Base-by-base conservation (phyloP, 2,113 vertebrate genomes). In the Neopipo cinnamomea region DNA sequence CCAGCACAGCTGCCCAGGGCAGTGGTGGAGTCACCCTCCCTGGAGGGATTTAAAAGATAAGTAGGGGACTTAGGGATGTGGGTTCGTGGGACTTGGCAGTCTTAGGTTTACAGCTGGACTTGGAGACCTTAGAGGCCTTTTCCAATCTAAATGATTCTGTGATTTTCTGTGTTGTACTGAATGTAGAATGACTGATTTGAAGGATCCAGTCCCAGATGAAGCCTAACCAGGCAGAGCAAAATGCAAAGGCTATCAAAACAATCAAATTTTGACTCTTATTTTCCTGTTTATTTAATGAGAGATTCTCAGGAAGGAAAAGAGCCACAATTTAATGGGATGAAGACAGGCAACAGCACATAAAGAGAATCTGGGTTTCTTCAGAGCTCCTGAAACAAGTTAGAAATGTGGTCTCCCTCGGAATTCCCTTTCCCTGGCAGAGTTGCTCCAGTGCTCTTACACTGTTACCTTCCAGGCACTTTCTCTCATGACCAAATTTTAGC, bases 311-410 rank as follows among this genome's bases (percentile, higher is more conserved):
- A 49, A 33, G 12, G 17, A 13, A 44, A 42, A 58, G 30, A 35
- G 20, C 5, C 49, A 16, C 1, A 2, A 3, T 16, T 3, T 16
- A 4, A 5, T 24, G 44, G 27, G 23, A 33, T 68, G 24, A 39
- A 44, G 63, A 31, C 5, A 22, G 46, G 19, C 14, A 17, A 12
- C 31, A 23, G 59, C n/a, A 30, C 0, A 0, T 9, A 17, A 44
- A 49, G 58, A 12, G 21, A 33, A 44, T 22, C 5, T 28, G 58
- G 44, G 20, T 23, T 76, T 58, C 75, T 46, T 30, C 6, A 5
- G 28, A 62, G 24, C 35, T 63, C 27, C 65, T 39, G 27, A 35
- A 74, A 53, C 27, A 13, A 27, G 8, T 42, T 22, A 12, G 76
- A 85, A 61, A 13, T 3, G 1, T 3, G 5, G 3, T 41, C 17